These are phyloP conservation scores for Anas georgica DNA, from an alignment of 2,797 vertebrate genomes.

Conservation along the genomic window DNA sequence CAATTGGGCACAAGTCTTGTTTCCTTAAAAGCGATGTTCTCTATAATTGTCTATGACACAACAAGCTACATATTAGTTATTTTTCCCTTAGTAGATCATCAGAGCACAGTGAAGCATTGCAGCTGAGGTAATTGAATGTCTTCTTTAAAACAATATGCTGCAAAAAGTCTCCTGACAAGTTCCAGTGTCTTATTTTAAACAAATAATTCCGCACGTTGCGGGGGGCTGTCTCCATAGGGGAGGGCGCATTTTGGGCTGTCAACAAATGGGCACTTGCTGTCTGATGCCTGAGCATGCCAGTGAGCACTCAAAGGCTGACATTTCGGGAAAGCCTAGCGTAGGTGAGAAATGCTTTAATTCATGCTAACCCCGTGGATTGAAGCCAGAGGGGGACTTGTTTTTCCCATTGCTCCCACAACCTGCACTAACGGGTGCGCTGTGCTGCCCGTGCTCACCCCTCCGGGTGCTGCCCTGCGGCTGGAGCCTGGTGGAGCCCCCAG, in stretches of 20 bases:
- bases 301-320: accelerated
- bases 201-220: neutral
- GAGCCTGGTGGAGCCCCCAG: neutral
- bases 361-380: too few species aligned
- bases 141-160: constrained; percentile 62
- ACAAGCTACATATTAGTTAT: constrained; percentile 57
- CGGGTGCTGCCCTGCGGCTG: too few species aligned
- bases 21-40: constrained; percentile 72
- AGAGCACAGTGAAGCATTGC: constrained; percentile 49
- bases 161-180: constrained; percentile 65
- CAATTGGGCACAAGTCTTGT: constrained; percentile 69
- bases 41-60: constrained; percentile 72
- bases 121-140: constrained; percentile 64
- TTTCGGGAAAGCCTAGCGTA: neutral
- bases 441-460: too few species aligned
- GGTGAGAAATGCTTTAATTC: neutral
- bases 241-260: neutral
- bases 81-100: constrained; percentile 69
- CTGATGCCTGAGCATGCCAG: neutral
- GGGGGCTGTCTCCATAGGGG: neutral
- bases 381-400: accelerated
- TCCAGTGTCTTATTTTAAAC: constrained; percentile 21
- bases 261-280: neutral
- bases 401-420: neutral
- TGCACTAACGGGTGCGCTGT: too few species aligned